Base-by-base conservation (phyloP, 1,140 invertebrate genomes). In the Neelides sp. region DNA sequence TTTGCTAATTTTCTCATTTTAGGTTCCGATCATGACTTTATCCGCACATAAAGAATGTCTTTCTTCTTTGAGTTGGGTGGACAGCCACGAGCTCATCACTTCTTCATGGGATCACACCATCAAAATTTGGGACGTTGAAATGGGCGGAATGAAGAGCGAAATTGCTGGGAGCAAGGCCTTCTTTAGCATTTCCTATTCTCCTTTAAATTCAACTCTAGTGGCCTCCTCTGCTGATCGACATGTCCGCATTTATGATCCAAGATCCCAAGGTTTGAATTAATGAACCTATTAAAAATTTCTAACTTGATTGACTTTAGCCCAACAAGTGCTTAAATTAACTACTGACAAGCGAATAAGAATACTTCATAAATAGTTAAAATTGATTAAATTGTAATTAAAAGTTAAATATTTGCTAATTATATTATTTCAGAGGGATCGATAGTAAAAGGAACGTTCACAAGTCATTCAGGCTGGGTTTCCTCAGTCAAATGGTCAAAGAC, bases 61-160 rank as follows among this genome's bases (percentile, higher is more conserved):
- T 5, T 88, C 85, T 5, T 78, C 79, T 0, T 74, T 89, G 1
- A 71, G 78, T 36, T 98, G 92, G 91, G 76, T 83, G 50, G 79
- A 82, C 52, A 71, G 71, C 44, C 70, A 77, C 34, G 80, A 79
- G 49, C 64, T 96, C 2, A 75, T 86, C 12, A 90, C 89, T 0
- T 75, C 78, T 57, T 85, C 86, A 0, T 94, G 92, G 91, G 95
- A 99, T 73, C 92, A 98, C 63, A 89, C 91, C 1, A 70, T 98
- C 8, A 83, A 85, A 66, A 62, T 94, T 3, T 99, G 95, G 95
- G 93, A 98, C 70, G 72, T 86, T 20, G 80, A 91, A 67, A 66
- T 85, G 26, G 82, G 80, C 49, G 83, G 80, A 12, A 77, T 88
- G 7, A 86, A 85, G 64, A 74, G 78, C 34, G 85, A 91, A 67